Evolutionary conservation across 2,888 invertebrate species (phyloP).

Genomic region (Helicoverpa assulta): DNA sequence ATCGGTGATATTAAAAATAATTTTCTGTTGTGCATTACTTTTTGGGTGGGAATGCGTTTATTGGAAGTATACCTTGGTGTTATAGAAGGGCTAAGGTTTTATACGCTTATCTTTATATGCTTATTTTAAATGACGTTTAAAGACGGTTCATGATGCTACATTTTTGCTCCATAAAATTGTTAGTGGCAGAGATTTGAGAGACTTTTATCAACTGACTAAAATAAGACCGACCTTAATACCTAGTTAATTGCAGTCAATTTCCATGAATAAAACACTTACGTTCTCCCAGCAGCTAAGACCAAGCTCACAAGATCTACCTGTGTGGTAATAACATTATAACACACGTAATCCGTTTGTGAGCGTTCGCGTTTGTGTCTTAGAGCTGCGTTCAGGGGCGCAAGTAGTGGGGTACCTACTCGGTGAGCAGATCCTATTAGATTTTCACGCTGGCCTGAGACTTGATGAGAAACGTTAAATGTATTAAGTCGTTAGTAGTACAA

Average conservation of each 20-base stretch:
- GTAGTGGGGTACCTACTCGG: not conserved
- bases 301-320: slow-evolving; percentile 1
- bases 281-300: not conserved
- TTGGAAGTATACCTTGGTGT: not conserved
- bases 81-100: too few species aligned
- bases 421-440: slow-evolving; percentile 40
- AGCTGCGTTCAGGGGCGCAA: not conserved
- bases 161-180: too few species aligned
- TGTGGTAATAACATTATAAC: slow-evolving; percentile 24
- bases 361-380: slow-evolving; percentile 14
- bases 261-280: not conserved
- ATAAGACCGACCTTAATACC: not conserved
- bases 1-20: slow-evolving; percentile 35
- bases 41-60: not conserved
- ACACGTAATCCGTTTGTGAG: slow-evolving; percentile 16
- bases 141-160: not conserved
- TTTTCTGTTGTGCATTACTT: not conserved
- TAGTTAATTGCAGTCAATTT: not conserved
- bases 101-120: too few species aligned
- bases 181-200: too few species aligned
- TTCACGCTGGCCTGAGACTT: slow-evolving; percentile 33
- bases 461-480: slow-evolving; percentile 35
- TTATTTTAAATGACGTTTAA: not conserved
- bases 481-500: slow-evolving; percentile 15
- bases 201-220: too few species aligned